Base-by-base conservation (phyloP, 2,113 vertebrate species). In the Takifugu bimaculatus region DNA sequence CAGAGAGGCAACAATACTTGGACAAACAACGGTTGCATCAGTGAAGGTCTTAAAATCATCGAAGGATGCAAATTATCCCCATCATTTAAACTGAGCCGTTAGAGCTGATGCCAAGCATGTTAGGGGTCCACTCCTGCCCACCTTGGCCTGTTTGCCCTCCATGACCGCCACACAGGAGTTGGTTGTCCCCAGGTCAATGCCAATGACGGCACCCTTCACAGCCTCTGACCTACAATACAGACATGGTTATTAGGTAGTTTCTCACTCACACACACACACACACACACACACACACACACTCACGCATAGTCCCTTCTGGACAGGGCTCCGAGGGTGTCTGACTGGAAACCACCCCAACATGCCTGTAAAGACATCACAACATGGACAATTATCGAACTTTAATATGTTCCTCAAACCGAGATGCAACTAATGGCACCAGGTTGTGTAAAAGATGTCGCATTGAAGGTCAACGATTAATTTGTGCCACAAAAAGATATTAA, bases 131-230 rank as follows among this genome's bases (percentile, higher is more conserved):
- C 15, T 26, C 26, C 12, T 68, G 20, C 12, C 78, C 77, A 98
- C 97, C 88, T 96, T 99, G 0, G 97, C 95, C 77, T 99, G 96
- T 72, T 99, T 99, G 3, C 97, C 97, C 55, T 99, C 97, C 97
- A 99, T 99, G 44, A 99, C 93, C 0, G 97, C 97, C 52, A 99
- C 97, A n/a, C 97, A 99, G 0, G 97, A 99, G 85, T 99, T 99
- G 26, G 97, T 99, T 26, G 97, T 99, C 14, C 97, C 97, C 88
- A 99, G 82, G 85, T 99, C 97, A 54, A 99, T 99, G 48, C 97
- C 97, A 64, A 99, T 93, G 65, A 99, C 97, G 0, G 95, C 90
- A 1, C 97, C 97, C 78, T 94, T 96, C 72, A 99, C 93, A 13
- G 96, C 94, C 81, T 99, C 96, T 4, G 97, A 98, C 62, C 97